phyloP scores from a whole-genome alignment of 2,797 vertebrate genomes.

The Luscinia megarhynchos region DNA sequence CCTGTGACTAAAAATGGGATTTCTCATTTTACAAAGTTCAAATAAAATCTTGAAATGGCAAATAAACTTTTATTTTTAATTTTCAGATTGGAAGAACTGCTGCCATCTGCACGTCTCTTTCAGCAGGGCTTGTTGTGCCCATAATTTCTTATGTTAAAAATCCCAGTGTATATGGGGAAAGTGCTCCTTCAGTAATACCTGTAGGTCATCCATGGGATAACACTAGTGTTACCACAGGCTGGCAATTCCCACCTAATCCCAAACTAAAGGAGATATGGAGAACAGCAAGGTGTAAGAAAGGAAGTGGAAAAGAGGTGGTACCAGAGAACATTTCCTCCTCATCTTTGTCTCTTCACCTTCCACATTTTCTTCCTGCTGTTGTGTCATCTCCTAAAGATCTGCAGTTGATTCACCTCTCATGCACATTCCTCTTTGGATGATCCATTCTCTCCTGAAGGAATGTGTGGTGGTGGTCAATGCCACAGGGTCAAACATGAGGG shows the following conservation, averaged over 20 bases:
- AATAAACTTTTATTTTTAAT: background rate
- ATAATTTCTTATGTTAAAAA: background rate
- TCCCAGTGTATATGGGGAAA: background rate
- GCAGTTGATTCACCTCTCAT: background rate
- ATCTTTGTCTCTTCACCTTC: conserved; percentile 6
- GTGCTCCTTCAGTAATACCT: background rate
- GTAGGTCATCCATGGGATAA: background rate
- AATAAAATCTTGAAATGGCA: background rate
- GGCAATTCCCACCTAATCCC: background rate
- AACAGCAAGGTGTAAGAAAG: background rate
- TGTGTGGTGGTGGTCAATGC: background rate
- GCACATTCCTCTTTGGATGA: background rate
- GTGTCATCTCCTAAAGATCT: background rate
- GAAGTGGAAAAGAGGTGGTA: background rate
- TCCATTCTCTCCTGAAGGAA: background rate
- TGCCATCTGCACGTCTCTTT: background rate
- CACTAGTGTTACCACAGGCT: background rate
- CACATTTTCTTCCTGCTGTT: background rate
- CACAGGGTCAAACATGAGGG: background rate
- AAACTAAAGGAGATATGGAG: background rate
- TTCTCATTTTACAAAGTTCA: background rate
- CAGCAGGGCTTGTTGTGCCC: background rate
- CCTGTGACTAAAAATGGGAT: background rate
- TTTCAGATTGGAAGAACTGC: background rate
- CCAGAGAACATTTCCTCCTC: background rate